These are phyloP conservation scores for Ophion costatus DNA, from an alignment of 2,888 invertebrate species.

Conservation along the genomic window DNA sequence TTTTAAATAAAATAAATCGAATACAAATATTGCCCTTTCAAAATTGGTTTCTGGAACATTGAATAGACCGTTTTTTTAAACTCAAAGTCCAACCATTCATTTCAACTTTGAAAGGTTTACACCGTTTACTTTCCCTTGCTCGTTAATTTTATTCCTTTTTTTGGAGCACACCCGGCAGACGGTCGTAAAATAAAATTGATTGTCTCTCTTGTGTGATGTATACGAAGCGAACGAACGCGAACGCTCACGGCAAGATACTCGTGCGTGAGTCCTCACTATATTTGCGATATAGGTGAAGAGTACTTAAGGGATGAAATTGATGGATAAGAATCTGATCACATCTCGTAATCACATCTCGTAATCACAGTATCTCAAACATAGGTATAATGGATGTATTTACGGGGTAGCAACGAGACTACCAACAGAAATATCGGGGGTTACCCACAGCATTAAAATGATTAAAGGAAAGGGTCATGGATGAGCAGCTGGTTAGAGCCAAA, in stretches of 20 bases:
- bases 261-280: constrained; percentile 26
- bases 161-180: constrained; percentile 2
- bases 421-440: not conserved
- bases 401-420: constrained; percentile 7
- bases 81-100: not conserved
- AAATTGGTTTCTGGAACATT: not conserved
- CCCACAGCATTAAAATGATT: constrained; percentile 43
- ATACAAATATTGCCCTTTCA: not conserved
- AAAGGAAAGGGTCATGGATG: constrained; percentile 24
- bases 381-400: not conserved
- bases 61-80: not conserved
- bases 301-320: constrained; percentile 36
- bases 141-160: not conserved
- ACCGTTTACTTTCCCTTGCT: not conserved
- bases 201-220: not conserved
- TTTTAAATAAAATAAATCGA: no score
- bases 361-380: not conserved
- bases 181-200: constrained; percentile 33
- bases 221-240: not conserved
- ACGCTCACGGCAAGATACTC: not conserved
- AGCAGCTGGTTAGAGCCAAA: constrained; percentile 37
- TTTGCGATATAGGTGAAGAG: constrained; percentile 1
- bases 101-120: not conserved
- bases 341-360: constrained; percentile 20
- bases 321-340: constrained; percentile 29